Evolutionary conservation across 2,113 vertebrate genomes (phyloP), one percentile per base, ranked within the genome.

Genomic region (Crotophaga sulcirostris): DNA sequence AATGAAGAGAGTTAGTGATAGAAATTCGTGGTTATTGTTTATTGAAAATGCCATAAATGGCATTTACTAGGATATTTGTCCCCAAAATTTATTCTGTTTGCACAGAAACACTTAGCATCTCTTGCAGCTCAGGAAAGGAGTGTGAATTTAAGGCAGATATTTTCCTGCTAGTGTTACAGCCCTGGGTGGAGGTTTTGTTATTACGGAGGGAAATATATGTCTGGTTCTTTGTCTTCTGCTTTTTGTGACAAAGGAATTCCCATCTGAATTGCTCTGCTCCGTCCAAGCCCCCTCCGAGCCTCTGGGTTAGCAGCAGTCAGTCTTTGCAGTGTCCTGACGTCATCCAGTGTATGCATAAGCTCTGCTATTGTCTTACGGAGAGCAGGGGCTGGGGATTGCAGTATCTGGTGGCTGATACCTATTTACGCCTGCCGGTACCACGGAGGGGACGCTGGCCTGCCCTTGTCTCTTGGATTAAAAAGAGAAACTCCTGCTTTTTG

Each of bases 321-420:
- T 97, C 97, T 97, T 97, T 98, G 98, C 98, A 96, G 98, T 97
- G 95, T 97, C 97, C 97, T 99, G 98, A 99, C 98, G 98, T 99
- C 99, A 99, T 97, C 96, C 97, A 91, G 97, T 97, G 98, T 98
- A 98, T 98, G 98, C 98, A 97, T 98, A 96, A 98, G 97, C 98
- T 94, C 97, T 94, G 98, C 99, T 98, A 99, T 99, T 99, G 99
- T 99, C 98, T 99, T 97, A 98, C 96, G 91, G 97, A 97, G 97
- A 96, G 98, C 98, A 97, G 97, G 97, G 96, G 96, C 97, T 97
- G 98, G 92, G 89, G 97, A 98, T 97, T 97, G 98, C 98, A 73
- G 98, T 97, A 76, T 97, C 98, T 97, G 97, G 20, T 97, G 96
- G 83, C 98, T 96, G 97, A 91, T 97, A 97, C 97, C 97, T 97